These are phyloP conservation scores for Macquaria australasica DNA, from an alignment of 2,113 vertebrate species.

Conservation along the genomic window DNA sequence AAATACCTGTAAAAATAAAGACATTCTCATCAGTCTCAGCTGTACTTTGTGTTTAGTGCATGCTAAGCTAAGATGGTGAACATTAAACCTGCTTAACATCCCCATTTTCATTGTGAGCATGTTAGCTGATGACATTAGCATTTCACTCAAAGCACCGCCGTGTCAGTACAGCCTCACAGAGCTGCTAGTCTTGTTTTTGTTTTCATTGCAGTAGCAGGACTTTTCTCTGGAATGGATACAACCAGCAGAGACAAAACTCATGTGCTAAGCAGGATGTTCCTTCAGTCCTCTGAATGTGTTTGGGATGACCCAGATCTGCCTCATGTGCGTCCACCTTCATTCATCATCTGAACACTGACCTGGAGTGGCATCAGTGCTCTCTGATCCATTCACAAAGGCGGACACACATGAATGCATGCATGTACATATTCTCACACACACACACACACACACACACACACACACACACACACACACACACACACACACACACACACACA, in stretches of 20 bases:
- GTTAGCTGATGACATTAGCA: neutral
- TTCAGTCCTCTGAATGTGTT: neutral
- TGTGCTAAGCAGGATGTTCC: conserved; percentile 1
- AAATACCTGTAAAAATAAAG: neutral
- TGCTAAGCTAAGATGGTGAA: neutral
- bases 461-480: neutral
- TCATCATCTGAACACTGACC: conserved; percentile 16
- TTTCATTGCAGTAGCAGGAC: neutral
- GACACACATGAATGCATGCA: conserved; percentile 1
- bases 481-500: neutral
- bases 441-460: neutral
- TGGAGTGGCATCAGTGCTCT: conserved; percentile 13
- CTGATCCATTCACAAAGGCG: conserved; percentile 1
- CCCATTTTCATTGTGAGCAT: neutral
- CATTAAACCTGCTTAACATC: neutral
- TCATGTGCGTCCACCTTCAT: neutral
- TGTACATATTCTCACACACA: neutral
- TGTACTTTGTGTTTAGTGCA: neutral
- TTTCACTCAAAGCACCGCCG: neutral
- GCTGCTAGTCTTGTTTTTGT: neutral
- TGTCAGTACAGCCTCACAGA: neutral
- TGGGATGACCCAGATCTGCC: neutral
- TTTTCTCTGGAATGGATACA: neutral
- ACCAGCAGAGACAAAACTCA: neutral
- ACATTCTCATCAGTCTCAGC: neutral